These are phyloP conservation scores for Amorpha juglandis DNA, from an alignment of 2,888 invertebrate genomes.

Conservation along the genomic window DNA sequence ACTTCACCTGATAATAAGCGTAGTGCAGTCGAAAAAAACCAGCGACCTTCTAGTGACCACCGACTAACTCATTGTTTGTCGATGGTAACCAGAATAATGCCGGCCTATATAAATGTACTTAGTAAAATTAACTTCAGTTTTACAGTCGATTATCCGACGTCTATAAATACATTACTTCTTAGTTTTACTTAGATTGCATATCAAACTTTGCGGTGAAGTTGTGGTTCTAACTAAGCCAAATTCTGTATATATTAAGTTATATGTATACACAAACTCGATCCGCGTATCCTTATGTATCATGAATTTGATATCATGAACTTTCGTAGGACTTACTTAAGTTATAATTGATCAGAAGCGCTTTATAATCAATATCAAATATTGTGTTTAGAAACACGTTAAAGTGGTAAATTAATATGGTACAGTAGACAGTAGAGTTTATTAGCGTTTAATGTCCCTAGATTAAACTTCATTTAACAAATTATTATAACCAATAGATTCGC, in stretches of 20 bases:
- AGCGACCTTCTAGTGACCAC: no score
- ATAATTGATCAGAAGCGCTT: slow-evolving; percentile 10
- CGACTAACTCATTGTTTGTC: no score
- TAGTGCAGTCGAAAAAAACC: no score
- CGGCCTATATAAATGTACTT: no score
- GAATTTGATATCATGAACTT: slow-evolving; percentile 2
- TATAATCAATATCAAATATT: no score
- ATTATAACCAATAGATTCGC: no score
- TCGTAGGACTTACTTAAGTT: background rate
- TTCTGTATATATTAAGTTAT: background rate
- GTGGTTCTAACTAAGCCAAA: background rate
- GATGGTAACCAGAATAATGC: no score
- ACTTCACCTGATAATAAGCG: no score
- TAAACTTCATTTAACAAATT: no score
- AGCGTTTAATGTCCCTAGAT: no score
- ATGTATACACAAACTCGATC: background rate
- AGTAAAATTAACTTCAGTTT: background rate
- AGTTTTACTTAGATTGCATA: background rate
- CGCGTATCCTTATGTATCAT: background rate
- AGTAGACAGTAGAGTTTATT: no score
- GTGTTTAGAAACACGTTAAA: background rate
- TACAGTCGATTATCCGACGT: background rate
- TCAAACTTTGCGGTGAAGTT: background rate
- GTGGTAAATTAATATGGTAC: background rate
- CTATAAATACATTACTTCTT: background rate